phyloP scores from a whole-genome alignment of 2,888 invertebrate species.

The Nemotelus pantherinus region DNA sequence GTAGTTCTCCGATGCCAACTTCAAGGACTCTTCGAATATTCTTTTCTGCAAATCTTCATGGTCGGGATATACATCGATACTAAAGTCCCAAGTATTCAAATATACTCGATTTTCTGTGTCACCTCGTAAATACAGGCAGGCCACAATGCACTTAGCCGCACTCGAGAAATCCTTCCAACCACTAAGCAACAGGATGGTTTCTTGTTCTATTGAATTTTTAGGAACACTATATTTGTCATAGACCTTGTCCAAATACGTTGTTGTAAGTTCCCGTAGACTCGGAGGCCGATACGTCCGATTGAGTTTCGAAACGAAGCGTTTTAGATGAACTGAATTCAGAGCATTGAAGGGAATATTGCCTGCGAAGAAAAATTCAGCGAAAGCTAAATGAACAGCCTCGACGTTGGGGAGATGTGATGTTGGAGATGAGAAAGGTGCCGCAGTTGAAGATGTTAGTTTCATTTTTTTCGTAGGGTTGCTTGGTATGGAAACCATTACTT shows the following conservation, averaged over 20 bases:
- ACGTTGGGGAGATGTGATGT: neutral
- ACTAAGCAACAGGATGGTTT: constrained; percentile 34
- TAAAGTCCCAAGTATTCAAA: constrained; percentile 43
- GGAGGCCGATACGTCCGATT: constrained; percentile 27
- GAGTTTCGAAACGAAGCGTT: constrained; percentile 24
- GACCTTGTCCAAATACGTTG: constrained; percentile 18
- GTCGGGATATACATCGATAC: constrained; percentile 5
- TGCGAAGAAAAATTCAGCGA: constrained; percentile 34
- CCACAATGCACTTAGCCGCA: constrained; percentile 29
- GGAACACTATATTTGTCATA: constrained; percentile 13
- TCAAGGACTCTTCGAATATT: constrained; percentile 31
- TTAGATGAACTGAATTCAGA: constrained; percentile 22
- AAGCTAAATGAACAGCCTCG: constrained; percentile 26
- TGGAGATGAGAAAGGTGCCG: neutral
- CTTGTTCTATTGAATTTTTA: constrained; percentile 1
- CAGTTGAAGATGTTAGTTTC: constrained; percentile 10
- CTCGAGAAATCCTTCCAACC: constrained; percentile 39
- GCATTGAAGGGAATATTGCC: constrained; percentile 36
- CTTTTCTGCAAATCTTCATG: neutral
- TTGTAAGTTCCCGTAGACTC: constrained; percentile 22
- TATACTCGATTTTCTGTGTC: constrained; percentile 24
- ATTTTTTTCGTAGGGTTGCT: constrained; percentile 10
- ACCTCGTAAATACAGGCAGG: constrained; percentile 29
- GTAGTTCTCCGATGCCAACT: constrained; percentile 26
- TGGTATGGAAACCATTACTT: neutral